Percentiles rank a stretch among this genome's conserved stretches.
Evolutionary conservation across 2,113 vertebrate species (phyloP).

Genomic region (Saguinus midas): DNA sequence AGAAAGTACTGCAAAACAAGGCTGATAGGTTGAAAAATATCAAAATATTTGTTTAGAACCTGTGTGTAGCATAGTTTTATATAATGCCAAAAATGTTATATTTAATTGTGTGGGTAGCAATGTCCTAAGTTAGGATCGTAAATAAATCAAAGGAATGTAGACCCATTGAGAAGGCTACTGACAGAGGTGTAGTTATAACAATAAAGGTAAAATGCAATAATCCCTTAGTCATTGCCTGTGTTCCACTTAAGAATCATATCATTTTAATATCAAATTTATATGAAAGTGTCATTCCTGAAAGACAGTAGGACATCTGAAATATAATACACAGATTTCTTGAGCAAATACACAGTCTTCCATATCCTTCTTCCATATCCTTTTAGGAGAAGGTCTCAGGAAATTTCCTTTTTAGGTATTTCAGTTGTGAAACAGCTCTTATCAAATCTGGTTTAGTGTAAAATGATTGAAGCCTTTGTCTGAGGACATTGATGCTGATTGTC

Average conservation of each 20-base stretch:
- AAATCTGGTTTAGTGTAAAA: conserved; percentile 10
- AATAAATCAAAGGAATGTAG: not conserved
- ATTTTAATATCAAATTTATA: conserved; percentile 18
- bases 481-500: not conserved
- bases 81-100: not conserved
- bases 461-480: not conserved
- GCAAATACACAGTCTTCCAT: not conserved
- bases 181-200: not conserved
- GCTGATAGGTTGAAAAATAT: conserved; percentile 64
- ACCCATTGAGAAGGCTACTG: not conserved
- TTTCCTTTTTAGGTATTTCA: not conserved
- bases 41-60: conserved; percentile 60
- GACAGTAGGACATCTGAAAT: conserved; percentile 4
- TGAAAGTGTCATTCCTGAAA: not conserved
- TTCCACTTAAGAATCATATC: conserved; percentile 12
- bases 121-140: not conserved
- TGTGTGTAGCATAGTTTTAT: conserved; percentile 50
- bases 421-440: not conserved
- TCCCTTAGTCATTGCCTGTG: not conserved
- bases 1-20: conserved; percentile 65
- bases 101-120: not conserved
- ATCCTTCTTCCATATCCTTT: not conserved
- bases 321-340: not conserved
- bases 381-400: not conserved
- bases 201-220: conserved; percentile 55